Evolutionary conservation across 2,113 vertebrate genomes (phyloP).

Genomic region (Oryctolagus cuniculus): DNA sequence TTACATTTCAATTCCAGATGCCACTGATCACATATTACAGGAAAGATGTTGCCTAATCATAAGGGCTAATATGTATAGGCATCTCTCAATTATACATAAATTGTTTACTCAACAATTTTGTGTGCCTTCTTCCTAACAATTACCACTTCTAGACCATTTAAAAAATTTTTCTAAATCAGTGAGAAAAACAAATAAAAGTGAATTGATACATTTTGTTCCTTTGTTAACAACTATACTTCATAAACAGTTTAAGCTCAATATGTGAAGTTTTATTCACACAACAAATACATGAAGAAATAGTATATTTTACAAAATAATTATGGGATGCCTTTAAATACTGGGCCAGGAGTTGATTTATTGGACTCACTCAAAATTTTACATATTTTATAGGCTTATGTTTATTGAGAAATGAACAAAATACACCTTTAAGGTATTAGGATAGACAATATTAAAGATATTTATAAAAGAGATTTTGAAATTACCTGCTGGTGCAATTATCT

Average conservation of each 20-base stretch:
- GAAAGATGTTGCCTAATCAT: slow-evolving; percentile 6
- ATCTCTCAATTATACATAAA: not conserved
- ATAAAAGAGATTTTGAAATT: not conserved
- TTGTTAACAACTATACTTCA: slow-evolving; percentile 21
- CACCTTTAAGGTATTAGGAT: not conserved
- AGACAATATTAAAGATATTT: not conserved
- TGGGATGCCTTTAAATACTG: slow-evolving; percentile 17
- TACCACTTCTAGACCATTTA: not conserved
- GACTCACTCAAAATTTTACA: slow-evolving; percentile 50
- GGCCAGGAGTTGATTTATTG: not conserved
- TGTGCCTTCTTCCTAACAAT: not conserved
- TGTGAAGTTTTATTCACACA: slow-evolving; percentile 48
- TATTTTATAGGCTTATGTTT: slow-evolving; percentile 45
- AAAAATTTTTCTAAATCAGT: not conserved
- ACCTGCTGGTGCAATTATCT: not conserved
- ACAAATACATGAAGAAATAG: slow-evolving; percentile 24
- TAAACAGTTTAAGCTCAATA: slow-evolving; percentile 26
- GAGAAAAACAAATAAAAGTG: slow-evolving; percentile 54
- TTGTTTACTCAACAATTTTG: not conserved
- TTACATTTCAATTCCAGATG: slow-evolving; percentile 16
- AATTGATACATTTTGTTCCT: slow-evolving; percentile 38
- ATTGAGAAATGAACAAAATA: slow-evolving; percentile 9
- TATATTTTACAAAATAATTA: slow-evolving; percentile 44
- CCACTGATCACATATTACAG: not conserved
- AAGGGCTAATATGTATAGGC: not conserved